These are phyloP conservation scores for Alentia gelatinosa DNA, from an alignment of 2,888 invertebrate genomes.

Conservation along the genomic window DNA sequence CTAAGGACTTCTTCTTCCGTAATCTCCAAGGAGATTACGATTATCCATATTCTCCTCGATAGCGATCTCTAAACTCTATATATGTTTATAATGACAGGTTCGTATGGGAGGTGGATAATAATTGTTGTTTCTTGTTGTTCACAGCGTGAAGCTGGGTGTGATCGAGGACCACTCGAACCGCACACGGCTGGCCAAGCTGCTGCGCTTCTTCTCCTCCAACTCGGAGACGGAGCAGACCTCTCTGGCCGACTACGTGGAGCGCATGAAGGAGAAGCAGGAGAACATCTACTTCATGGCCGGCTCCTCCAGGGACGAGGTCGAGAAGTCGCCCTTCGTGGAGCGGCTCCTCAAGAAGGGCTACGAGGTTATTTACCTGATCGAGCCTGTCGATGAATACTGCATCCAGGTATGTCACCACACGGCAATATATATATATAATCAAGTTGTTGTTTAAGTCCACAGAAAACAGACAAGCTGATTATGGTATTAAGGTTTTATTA, in stretches of 20 bases:
- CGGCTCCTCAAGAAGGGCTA: constrained; percentile 94
- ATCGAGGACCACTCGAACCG: constrained; percentile 99
- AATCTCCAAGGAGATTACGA: too few species aligned
- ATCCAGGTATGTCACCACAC: constrained; percentile 83
- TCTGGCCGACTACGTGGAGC: constrained; percentile 92
- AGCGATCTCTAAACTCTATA: too few species aligned
- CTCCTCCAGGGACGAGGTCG: constrained; percentile 93
- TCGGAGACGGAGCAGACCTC: constrained; percentile 85
- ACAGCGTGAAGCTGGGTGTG: constrained; percentile 93
- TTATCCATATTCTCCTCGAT: too few species aligned
- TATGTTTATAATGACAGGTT: too few species aligned
- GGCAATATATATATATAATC: too few species aligned
- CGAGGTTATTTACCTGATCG: constrained; percentile 92
- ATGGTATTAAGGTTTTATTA: too few species aligned
- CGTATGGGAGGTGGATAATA: too few species aligned
- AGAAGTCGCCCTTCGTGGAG: constrained; percentile 95
- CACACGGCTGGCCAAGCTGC: constrained; percentile 95
- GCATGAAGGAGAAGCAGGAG: constrained; percentile 97
- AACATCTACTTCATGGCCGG: constrained; percentile 98
- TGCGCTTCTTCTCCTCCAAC: constrained; percentile 92
- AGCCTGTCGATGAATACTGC: constrained; percentile 99
- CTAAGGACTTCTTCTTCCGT: too few species aligned
- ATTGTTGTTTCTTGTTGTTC: constrained; percentile 55
- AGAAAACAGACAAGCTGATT: too few species aligned
- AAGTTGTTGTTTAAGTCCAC: too few species aligned